Conservation (phyloP, 2,113 vertebrate genomes). For the zebrafish (Danio rerio) region GRCz12tu NC_133197.1:3382501-3383000, state of each 20-base stretch:
- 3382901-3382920: constrained; percentile 72
- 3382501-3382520: constrained; percentile 54
- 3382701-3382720: constrained; percentile 61
- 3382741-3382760: constrained; percentile 73
- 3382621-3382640: constrained; percentile 74
- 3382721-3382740: constrained; percentile 64
- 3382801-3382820: accelerated
- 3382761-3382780: constrained; percentile 69
- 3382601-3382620: constrained; percentile 57
- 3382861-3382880: neutral
- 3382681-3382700: constrained; percentile 20
- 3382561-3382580: neutral
- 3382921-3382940: constrained; percentile 67
- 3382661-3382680: constrained; percentile 64
- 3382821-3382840: constrained; percentile 59
- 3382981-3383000: constrained; percentile 77
- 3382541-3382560: neutral
- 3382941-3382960: constrained; percentile 71
- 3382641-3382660: constrained; percentile 76
- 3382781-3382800: constrained; percentile 43
- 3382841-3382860: neutral
- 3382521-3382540: accelerated
- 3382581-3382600: neutral
- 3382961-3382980: constrained; percentile 77
- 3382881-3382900: neutral